Evolutionary conservation across 2,113 vertebrate genomes (phyloP), one percentile per base, ranked within the genome.

Genomic region (Carassius auratus): DNA sequence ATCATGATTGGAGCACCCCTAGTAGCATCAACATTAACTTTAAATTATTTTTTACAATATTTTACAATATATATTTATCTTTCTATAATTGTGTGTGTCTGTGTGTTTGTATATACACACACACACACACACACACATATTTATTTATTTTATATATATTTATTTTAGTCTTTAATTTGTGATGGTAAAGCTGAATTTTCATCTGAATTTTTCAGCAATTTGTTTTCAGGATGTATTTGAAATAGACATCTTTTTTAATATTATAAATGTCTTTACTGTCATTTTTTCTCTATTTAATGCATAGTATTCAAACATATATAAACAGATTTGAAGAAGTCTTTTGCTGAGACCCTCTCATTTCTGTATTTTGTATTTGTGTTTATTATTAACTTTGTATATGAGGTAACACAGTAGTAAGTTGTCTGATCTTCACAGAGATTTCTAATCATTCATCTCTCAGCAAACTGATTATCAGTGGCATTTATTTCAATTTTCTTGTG

Each of bases 371-470:
- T 59, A 78, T 78, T 78, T 79, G 55, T 61, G 76, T 79, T 79
- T 42, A 79, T 79, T 62, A 79, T 79, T 79, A 79, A 79, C 55
- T 62, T 38, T 36, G 15, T n/a, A 38, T 38, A 42, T 23, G 74
- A 62, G 55, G 75, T 57, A 57, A 33, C 17, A 68, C 26, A 68
- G 38, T 17, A 21, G 61, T 17, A 52, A 33, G 45, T n/a, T 42
- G 4, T 42, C 76, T 62, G 76, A 79, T 62, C 76, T 62, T n/a
- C 23, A 38, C 57, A 21, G 76, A 79, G 76, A 79, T 79, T 59
- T 79, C 52, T 36, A 62, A 79, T 79, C 76, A 79, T 79, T 62
- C 74, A 33, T 15, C 59, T 57, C 79, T 84, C 45, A 30, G 81
- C 12, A 23, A 73, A 77, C 19, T 79, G 64, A 48, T 55, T 76